Evolutionary conservation across 2,888 invertebrate species (phyloP).

Genomic region (Helobdella robusta): DNA sequence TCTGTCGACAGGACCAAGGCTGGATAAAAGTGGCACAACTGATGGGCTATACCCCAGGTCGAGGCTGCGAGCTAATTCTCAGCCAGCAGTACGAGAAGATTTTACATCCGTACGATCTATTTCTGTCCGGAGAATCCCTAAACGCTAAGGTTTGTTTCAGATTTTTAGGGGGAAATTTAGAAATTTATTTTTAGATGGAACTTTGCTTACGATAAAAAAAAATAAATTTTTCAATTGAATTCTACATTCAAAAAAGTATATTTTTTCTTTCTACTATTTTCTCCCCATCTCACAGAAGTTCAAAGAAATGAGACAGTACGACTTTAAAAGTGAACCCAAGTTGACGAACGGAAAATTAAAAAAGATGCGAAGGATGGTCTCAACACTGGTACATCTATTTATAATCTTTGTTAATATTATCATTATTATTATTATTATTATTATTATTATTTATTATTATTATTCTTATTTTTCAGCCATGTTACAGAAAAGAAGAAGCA

Average conservation of each 20-base stretch:
- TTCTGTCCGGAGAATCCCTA: constrained; percentile 60
- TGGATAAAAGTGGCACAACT: constrained; percentile 82
- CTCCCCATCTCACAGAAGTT: background rate
- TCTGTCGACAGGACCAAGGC: constrained; percentile 73
- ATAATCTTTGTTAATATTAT: background rate
- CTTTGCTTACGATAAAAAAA: no score
- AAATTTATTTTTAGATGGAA: no score
- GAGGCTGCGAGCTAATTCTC: constrained; percentile 62
- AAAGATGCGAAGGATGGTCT: constrained; percentile 23
- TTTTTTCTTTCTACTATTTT: background rate
- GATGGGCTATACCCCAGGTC: constrained; percentile 77
- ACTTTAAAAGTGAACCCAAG: no score
- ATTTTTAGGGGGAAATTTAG: no score
- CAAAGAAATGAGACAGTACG: background rate
- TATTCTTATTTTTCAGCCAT: constrained; percentile 1
- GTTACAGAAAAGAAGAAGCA: constrained; percentile 2
- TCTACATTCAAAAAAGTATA: no score
- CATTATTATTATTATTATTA: background rate
- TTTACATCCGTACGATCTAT: constrained; percentile 83
- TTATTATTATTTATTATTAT: constrained; percentile 5
- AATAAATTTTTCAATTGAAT: no score
- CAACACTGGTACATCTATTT: constrained; percentile 1
- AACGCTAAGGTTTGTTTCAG: constrained; percentile 19
- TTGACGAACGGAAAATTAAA: constrained; percentile 12
- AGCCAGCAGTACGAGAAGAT: constrained; percentile 85